Evolutionary conservation across 2,888 invertebrate species (phyloP), one percentile per base, ranked within the genome.

Genomic region (Rugalucina vietnamica): DNA sequence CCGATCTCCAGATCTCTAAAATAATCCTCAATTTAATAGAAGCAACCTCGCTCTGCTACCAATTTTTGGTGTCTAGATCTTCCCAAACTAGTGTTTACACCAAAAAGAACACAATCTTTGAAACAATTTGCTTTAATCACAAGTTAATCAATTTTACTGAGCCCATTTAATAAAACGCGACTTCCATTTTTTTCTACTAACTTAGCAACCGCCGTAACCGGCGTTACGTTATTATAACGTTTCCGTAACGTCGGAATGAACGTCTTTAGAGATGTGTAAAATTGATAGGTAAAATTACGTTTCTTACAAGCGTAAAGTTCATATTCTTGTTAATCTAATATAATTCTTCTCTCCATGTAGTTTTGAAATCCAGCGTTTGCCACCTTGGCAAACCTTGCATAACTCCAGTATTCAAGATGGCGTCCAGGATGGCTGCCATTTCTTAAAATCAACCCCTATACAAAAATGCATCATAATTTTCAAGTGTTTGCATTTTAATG

Each of bases 1-100:
- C 12, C 8, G 12, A 27, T 69, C 36, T 54, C 12, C 4, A 18
- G 21, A n/a, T n/a, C n/a, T n/a, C n/a, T n/a, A 18, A 21, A 69
- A 32, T 27, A 27, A 5, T 69, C 36, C 69, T 12, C 69, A 18
- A 34, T 34, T 14, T 5, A 36, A 69, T 69, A 18, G 3, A 8
- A 21, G 21, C 8, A 27, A 69, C 69, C 69, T 69, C 29, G 69
- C 69, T 69, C 69, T 69, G 69, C 69, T 69, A 69, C 69, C 69
- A 69, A 32, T 12, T 34, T 69, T 69, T 69, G 69, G 36, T 69
- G 69, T 54, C 21, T 54, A 54, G 54, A n/a, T 54, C n/a, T 54
- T 54, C 54, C 54, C 54, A n/a, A 54, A n/a, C 4, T n/a, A 4
- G 54, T 18, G n/a, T 14, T 18, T 4, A 54, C 8, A 8, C 8